phyloP scores from a whole-genome alignment of 2,113 vertebrate species.

The Istiophorus platypterus region DNA sequence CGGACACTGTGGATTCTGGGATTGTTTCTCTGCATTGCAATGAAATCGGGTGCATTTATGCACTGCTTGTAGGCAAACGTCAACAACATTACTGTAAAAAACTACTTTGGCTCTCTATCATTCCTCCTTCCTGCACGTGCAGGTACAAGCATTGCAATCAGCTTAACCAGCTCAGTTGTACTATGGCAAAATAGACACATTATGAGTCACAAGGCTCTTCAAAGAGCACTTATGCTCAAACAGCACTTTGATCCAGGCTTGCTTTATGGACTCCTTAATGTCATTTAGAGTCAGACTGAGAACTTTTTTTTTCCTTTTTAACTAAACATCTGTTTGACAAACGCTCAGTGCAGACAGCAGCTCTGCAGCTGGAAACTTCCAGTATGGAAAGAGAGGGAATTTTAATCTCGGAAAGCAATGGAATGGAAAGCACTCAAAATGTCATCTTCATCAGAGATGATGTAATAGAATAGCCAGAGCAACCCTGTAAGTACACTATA shows the following conservation, averaged over 20 bases:
- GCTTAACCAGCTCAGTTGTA: constrained; percentile 2
- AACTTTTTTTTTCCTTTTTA: constrained; percentile 35
- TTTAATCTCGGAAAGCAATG: constrained; percentile 58
- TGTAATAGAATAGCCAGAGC: constrained; percentile 40
- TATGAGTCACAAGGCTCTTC: constrained; percentile 28
- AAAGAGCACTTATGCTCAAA: constrained; percentile 27
- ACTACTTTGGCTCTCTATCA: constrained; percentile 2
- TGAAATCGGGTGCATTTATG: constrained; percentile 16
- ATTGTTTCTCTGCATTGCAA: constrained; percentile 19
- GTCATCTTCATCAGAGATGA: constrained; percentile 61
- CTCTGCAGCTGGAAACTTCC: constrained; percentile 72
- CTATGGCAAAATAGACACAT: constrained; percentile 24
- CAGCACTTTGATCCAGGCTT: constrained; percentile 58
- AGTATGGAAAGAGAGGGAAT: constrained; percentile 63
- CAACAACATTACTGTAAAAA: not conserved
- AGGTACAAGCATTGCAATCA: constrained; percentile 17
- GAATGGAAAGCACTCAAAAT: constrained; percentile 73
- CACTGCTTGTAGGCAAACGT: constrained; percentile 34
- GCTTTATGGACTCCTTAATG: constrained; percentile 53
- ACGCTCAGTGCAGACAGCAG: constrained; percentile 41
- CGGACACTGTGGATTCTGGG: constrained; percentile 18
- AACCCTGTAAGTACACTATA: constrained; percentile 27
- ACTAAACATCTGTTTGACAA: constrained; percentile 73
- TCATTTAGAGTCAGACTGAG: constrained; percentile 24
- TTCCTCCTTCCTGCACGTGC: constrained; percentile 1